A percentile compares a stretch with the other conserved stretches of the same genome.
Evolutionary conservation across 2,797 vertebrate genomes (phyloP).

Genomic region (Gallinago nigripennis): DNA sequence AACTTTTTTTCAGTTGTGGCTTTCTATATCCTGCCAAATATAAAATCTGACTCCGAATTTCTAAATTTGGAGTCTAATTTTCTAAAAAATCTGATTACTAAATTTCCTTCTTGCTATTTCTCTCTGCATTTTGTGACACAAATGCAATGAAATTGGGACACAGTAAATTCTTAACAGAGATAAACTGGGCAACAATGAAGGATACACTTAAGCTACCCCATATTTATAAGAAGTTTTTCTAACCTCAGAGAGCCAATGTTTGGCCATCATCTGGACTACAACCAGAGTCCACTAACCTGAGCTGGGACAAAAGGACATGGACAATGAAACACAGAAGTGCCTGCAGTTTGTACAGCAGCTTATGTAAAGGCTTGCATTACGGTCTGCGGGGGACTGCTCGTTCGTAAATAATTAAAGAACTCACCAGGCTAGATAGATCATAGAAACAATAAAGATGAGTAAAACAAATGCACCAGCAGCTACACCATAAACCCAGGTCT

Average conservation of each 20-base stretch:
- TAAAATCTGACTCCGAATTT: neutral
- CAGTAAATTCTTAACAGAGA: neutral
- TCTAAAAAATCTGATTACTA: neutral
- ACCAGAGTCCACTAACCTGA: neutral
- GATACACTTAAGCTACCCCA: neutral
- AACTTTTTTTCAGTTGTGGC: neutral
- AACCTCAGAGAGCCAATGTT: neutral
- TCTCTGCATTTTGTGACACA: neutral
- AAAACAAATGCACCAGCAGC: slow-evolving; percentile 95
- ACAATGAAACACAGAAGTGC: neutral
- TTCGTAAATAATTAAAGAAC: slow-evolving; percentile 75
- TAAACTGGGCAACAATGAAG: neutral
- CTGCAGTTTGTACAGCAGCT: neutral
- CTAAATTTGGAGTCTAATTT: no score
- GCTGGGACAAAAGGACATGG: neutral
- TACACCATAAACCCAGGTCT: slow-evolving; percentile 99
- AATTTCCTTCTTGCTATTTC: neutral
- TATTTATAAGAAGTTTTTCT: neutral
- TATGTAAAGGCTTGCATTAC: neutral
- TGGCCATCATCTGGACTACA: neutral
- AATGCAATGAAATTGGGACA: neutral
- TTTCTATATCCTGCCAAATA: neutral
- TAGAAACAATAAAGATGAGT: slow-evolving; percentile 97
- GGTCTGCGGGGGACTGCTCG: neutral
- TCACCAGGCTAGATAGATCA: slow-evolving; percentile 99